These are phyloP conservation scores for Perca schrenkii DNA, from an alignment of 2,113 vertebrate genomes.

Conservation along the genomic window DNA sequence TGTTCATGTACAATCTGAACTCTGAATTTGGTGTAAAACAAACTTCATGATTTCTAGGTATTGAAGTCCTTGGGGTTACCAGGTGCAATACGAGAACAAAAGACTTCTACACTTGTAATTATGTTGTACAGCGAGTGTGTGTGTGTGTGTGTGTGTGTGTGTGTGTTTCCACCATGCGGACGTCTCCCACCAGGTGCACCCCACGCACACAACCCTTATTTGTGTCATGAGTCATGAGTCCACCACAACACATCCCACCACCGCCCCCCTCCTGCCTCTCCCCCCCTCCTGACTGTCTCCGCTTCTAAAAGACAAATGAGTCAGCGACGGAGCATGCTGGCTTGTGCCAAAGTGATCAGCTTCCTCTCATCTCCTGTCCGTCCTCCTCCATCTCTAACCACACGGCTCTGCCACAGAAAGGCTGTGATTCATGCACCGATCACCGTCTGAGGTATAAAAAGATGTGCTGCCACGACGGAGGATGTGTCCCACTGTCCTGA, in stretches of 20 bases:
- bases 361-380: conserved; percentile 55
- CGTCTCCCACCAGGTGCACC: conserved; percentile 4
- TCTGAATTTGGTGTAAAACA: neutral
- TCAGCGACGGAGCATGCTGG: conserved; percentile 56
- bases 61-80: neutral
- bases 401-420: conserved; percentile 38
- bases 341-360: conserved; percentile 51
- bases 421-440: conserved; percentile 64
- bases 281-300: neutral
- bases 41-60: neutral
- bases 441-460: conserved; percentile 58
- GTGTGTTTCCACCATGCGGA: conserved; percentile 18
- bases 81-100: neutral
- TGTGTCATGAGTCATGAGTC: conserved; percentile 57
- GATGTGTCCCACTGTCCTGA: conserved; percentile 35
- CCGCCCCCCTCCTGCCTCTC: neutral
- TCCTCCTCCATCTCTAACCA: conserved; percentile 45
- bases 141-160: too few species aligned
- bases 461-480: conserved; percentile 36
- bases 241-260: neutral
- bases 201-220: conserved; percentile 9
- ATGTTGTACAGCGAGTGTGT: neutral
- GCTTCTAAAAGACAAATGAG: conserved; percentile 68
- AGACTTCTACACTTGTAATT: neutral
- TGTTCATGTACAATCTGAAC: neutral